Base-by-base conservation (phyloP, 2,113 vertebrate genomes). In the Microtus richardsoni region DNA sequence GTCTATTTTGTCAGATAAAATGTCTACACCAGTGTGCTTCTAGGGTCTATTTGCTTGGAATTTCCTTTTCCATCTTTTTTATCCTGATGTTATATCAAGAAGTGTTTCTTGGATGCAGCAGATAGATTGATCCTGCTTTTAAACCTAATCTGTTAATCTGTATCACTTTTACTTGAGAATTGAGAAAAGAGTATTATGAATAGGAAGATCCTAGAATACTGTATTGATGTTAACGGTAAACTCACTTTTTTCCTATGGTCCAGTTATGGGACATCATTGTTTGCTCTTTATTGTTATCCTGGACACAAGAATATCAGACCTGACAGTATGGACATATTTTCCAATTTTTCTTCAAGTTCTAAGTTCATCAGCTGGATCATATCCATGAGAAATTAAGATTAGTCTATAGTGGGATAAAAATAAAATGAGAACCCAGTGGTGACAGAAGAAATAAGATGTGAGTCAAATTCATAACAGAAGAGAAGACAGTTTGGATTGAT, bases 381-480 rank as follows among this genome's bases (percentile, higher is more conserved):
- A 94, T 91, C 36, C 8, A 36, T 94, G 78, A 96, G 92, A 95
- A 91, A 91, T 1, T 91, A 73, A 94, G 26, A 28, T 75, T 82
- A 91, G 26, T 92, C 21, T 28, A 64, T 47, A 93, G n/a, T 95
- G 58, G 80, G 1, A 11, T 91, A 83, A 33, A 95, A 95, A 93
- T 94, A 58, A 89, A 96, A 95, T 85, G 47, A 96, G 28, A 96
- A 70, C 33, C 19, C 89, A 91, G 95, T 33, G 1, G 24, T 74
- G 52, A 91, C 39, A 88, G 44, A 85, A 54, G 52, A 16, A 33
- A 16, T 82, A 60, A 93, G 13, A 91, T 86, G 39, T 73, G 12
- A 47, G 92, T 97, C 92, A 95, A 93, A 80, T 92, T 94, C 58
- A 96, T 89, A 84, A 64, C 28, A 68, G 52, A 80, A 39, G 24